These are phyloP conservation scores for Lophius americanus DNA, from an alignment of 2,797 vertebrate genomes.

Conservation along the genomic window DNA sequence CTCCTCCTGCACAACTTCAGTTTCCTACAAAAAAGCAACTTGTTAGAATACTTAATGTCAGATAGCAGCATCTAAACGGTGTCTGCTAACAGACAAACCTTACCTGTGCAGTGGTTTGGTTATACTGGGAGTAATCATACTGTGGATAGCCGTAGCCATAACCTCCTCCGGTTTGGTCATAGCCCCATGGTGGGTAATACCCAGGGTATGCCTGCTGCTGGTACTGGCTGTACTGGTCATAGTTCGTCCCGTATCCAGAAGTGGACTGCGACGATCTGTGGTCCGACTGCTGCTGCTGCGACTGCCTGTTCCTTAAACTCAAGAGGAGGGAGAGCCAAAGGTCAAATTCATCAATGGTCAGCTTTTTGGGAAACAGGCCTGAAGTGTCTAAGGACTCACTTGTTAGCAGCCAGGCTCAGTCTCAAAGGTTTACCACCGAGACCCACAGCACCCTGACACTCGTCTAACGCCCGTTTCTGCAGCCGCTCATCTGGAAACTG, in stretches of 20 bases:
- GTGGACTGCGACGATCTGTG: slow-evolving; percentile 80
- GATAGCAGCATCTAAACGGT: background rate
- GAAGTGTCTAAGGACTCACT: slow-evolving; percentile 80
- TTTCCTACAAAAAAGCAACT: slow-evolving; percentile 38
- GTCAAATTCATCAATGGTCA: background rate
- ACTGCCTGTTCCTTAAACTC: slow-evolving; percentile 70
- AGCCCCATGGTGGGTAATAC: slow-evolving; percentile 90
- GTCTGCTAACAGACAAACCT: background rate
- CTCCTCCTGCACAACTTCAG: slow-evolving; percentile 55
- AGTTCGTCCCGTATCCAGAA: slow-evolving; percentile 56
- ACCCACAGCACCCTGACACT: slow-evolving; percentile 90
- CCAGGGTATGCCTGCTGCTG: slow-evolving; percentile 84
- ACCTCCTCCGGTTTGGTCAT: slow-evolving; percentile 86
- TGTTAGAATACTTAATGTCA: background rate
- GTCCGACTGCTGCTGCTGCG: slow-evolving; percentile 54
- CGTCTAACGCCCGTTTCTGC: slow-evolving; percentile 88
- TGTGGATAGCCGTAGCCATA: slow-evolving; percentile 91
- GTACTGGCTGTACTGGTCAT: slow-evolving; percentile 79
- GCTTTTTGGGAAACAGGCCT: background rate
- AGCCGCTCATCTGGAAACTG: slow-evolving; percentile 92
- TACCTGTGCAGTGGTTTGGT: slow-evolving; percentile 85
- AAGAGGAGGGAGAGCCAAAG: background rate
- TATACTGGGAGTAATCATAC: slow-evolving; percentile 89
- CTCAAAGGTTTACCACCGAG: slow-evolving; percentile 88
- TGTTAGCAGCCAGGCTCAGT: slow-evolving; percentile 90